Evolutionary conservation across 2,888 invertebrate species (phyloP), one percentile per base, ranked within the genome.

Genomic region (Dicyrtoma fusca): DNA sequence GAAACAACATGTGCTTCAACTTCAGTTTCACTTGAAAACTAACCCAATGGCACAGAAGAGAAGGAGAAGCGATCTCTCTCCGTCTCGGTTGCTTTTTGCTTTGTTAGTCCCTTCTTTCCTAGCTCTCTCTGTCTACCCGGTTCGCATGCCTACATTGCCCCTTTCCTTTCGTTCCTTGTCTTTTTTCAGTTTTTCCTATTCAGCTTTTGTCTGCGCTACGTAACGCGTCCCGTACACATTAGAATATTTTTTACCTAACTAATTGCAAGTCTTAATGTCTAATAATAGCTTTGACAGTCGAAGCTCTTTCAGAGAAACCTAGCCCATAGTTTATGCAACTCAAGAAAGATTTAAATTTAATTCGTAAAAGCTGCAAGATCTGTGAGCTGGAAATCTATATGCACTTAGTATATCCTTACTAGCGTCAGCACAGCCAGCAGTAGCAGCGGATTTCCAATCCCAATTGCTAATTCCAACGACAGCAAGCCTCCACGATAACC

Each of bases 241-340:
- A 17, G 66, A 55, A 26, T 53, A 25, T 66, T 66, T 64, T 65
- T 66, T 44, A 53, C 66, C 55, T 34, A 25, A 66, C 55, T 66
- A 66, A 66, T 66, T 66, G 66, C 55, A 34, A 34, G 53, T 55
- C 66, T 66, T 66, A 42, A 66, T 65, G 51, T 66, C 66, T 66
- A 66, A 66, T 66, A 66, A 66, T 66, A 66, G 66, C 66, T 23
- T 42, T 42, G 26, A 13, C n/a, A 55, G 51, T 66, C 6, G 34
- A 63, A 21, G 17, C 34, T 34, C 62, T 44, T 8, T 14, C 64
- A 14, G 53, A 47, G 47, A 13, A 21, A 44, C 47, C 44, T 26
- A 19, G 14, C 47, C 47, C 25, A 44, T 62, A n/a, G 11, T 45
- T 63, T 47, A 47, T 63, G 47, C 61, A 61, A 47, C 47, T 47